Conservation (phyloP, 2,888 invertebrate genomes). For the Lapara coniferarum region DNA sequence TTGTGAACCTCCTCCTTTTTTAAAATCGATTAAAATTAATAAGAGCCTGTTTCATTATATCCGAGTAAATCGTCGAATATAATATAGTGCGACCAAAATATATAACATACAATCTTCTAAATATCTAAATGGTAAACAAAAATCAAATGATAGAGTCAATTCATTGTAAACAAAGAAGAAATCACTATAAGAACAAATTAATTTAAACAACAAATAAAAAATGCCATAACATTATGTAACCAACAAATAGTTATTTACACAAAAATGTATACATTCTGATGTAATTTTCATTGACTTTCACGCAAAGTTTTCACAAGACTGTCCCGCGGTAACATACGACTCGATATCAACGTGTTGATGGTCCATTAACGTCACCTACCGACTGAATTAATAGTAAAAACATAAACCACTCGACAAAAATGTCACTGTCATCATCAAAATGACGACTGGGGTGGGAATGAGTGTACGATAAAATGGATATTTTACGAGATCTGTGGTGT, state of each 20-base stretch:
- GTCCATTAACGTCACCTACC: conserved; percentile 62
- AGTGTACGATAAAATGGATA: conserved; percentile 17
- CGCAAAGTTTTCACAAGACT: not conserved
- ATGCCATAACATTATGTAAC: not conserved
- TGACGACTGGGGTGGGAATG: conserved; percentile 9
- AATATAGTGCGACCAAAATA: too few species aligned
- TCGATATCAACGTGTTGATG: conserved; percentile 53
- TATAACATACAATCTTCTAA: too few species aligned
- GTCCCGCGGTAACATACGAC: conserved; percentile 41
- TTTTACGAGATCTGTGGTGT: conserved; percentile 23
- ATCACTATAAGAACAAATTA: too few species aligned
- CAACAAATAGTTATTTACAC: conserved; percentile 5
- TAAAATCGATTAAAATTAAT: too few species aligned
- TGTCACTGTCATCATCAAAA: conserved; percentile 36
- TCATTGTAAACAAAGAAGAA: too few species aligned
- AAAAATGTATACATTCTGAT: not conserved
- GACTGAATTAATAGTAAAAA: conserved; percentile 54
- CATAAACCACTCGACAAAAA: conserved; percentile 46
- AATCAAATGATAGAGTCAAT: too few species aligned
- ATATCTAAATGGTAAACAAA: too few species aligned
- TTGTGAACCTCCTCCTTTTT: too few species aligned
- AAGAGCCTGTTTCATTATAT: too few species aligned
- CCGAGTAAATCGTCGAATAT: too few species aligned
- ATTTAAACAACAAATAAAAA: not conserved
- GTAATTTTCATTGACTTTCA: conserved; percentile 22